Evolutionary conservation across 2,113 vertebrate species (phyloP).

Genomic region (Forbesichthys agassizii): DNA sequence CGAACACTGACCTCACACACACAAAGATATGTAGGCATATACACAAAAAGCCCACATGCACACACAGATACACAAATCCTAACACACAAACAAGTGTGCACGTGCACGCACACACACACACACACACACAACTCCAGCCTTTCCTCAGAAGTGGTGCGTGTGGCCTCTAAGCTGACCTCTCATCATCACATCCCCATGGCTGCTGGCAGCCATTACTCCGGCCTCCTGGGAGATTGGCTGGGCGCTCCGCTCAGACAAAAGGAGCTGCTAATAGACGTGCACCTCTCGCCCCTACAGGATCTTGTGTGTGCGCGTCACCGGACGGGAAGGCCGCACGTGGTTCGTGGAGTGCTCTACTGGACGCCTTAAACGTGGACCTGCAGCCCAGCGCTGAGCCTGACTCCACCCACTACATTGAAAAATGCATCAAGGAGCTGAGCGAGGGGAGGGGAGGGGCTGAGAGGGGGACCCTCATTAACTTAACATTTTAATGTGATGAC

Average conservation of each 20-base stretch:
- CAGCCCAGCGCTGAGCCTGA: too few species aligned
- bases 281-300: slow-evolving; percentile 2
- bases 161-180: slow-evolving; percentile 54
- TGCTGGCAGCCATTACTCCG: slow-evolving; percentile 65
- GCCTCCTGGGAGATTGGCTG: slow-evolving; percentile 55
- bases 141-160: slow-evolving; percentile 22
- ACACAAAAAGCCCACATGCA: slow-evolving; percentile 13
- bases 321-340: not conserved
- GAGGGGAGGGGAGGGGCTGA: too few species aligned
- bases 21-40: slow-evolving; percentile 1
- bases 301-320: slow-evolving; percentile 27
- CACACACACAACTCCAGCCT: slow-evolving; percentile 7
- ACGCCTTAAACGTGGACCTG: too few species aligned
- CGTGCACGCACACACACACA: slow-evolving; percentile 7
- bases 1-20: not conserved
- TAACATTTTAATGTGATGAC: too few species aligned
- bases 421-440: too few species aligned
- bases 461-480: too few species aligned
- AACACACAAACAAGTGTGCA: not conserved
- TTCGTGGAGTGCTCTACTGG: too few species aligned
- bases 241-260: slow-evolving; percentile 36
- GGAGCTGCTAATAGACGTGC: slow-evolving; percentile 38
- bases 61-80: not conserved
- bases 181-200: slow-evolving; percentile 70
- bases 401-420: too few species aligned